phyloP scores from a whole-genome alignment of 2,888 invertebrate species.

The Minunthozetes semirufus region DNA sequence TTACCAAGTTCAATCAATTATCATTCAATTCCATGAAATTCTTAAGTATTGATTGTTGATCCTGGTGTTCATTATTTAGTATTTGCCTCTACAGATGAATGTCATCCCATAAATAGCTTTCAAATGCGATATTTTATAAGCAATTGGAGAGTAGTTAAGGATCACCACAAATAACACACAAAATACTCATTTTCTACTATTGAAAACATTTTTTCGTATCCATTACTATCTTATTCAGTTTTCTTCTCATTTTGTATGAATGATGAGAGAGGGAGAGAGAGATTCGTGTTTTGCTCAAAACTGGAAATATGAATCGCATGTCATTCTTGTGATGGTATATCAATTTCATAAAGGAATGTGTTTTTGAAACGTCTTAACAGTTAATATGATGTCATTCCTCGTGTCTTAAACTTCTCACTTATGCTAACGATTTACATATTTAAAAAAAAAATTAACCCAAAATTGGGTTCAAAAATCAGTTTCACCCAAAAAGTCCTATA shows the following conservation, averaged over 20 bases:
- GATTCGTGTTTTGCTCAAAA: neutral
- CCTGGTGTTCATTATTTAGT: no score
- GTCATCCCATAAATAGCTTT: no score
- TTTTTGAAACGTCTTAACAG: neutral
- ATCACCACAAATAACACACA: neutral
- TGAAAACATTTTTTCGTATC: neutral
- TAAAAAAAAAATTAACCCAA: neutral
- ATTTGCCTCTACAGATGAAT: no score
- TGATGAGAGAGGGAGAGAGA: neutral
- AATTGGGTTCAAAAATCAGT: no score
- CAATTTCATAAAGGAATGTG: neutral
- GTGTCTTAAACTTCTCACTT: no score
- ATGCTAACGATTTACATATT: neutral
- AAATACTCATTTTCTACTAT: no score
- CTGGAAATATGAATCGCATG: constrained; percentile 4
- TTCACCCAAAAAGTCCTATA: no score
- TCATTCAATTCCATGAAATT: no score
- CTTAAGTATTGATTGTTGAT: no score
- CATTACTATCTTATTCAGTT: neutral
- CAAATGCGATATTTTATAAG: neutral
- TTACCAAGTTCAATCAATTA: no score
- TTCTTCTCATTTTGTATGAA: neutral
- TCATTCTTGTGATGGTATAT: neutral
- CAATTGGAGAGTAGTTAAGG: constrained; percentile 8
- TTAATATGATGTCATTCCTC: constrained; percentile 1